These are phyloP conservation scores for Lasioglossum calceatum DNA, from an alignment of 2,888 invertebrate genomes.

Conservation along the genomic window DNA sequence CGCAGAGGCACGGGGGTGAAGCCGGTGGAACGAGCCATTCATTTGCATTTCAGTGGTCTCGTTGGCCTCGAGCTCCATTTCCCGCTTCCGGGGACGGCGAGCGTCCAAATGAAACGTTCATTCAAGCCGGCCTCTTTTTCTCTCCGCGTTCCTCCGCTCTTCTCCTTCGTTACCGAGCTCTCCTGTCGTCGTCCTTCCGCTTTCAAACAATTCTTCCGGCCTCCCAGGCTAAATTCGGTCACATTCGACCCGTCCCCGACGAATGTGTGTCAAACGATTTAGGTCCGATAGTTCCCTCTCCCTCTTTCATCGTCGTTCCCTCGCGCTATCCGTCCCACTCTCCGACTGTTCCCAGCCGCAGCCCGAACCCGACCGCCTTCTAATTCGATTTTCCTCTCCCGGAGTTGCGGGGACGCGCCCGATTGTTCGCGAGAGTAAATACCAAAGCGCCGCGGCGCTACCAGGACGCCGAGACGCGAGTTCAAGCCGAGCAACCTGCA, in stretches of 20 bases:
- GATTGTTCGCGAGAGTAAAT: slow-evolving; percentile 19
- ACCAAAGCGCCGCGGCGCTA: neutral
- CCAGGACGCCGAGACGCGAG: neutral
- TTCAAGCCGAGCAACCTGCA: neutral
- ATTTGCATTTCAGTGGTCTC: slow-evolving; percentile 69
- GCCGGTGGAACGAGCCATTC: slow-evolving; percentile 54
- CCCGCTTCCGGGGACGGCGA: slow-evolving; percentile 50
- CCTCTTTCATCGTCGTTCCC: neutral
- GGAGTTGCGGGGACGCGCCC: neutral
- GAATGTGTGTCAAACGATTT: slow-evolving; percentile 22
- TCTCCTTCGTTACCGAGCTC: slow-evolving; percentile 41
- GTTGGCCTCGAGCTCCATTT: slow-evolving; percentile 65
- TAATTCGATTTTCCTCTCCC: slow-evolving; percentile 9
- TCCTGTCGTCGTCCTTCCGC: slow-evolving; percentile 29
- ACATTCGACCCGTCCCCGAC: neutral
- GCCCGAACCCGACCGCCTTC: neutral
- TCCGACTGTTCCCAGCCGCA: neutral
- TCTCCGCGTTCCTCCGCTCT: slow-evolving; percentile 8
- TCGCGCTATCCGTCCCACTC: neutral
- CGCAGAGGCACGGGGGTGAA: slow-evolving; percentile 41
- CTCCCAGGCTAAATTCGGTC: slow-evolving; percentile 13
- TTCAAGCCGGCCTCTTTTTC: slow-evolving; percentile 46
- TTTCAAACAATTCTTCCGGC: slow-evolving; percentile 30
- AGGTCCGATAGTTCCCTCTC: neutral
- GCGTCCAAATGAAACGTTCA: slow-evolving; percentile 58